Evolutionary conservation across 2,888 invertebrate species (phyloP).

Genomic region (Drosophila pseudotalamancana): DNA sequence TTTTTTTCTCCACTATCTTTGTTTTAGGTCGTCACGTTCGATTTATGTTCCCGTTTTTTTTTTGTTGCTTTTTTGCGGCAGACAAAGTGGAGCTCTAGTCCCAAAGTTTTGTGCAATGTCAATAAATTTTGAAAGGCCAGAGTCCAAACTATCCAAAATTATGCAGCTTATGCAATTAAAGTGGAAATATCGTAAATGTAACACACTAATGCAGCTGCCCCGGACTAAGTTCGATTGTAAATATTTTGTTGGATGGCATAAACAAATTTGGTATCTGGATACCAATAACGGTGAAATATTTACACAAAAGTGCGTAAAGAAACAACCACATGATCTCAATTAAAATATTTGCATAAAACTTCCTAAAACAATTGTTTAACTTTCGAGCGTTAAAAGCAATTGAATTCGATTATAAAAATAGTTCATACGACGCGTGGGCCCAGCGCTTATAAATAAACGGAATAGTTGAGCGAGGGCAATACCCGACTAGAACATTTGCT

Average conservation of each 20-base stretch:
- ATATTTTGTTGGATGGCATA: constrained; percentile 33
- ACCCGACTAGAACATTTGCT: neutral
- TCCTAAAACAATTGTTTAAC: neutral
- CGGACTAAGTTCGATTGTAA: constrained; percentile 28
- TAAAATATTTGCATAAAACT: constrained; percentile 69
- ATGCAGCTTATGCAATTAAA: constrained; percentile 1
- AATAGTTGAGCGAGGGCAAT: neutral
- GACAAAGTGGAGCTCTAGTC: neutral
- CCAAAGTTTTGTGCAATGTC: neutral
- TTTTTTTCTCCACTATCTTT: too few species aligned
- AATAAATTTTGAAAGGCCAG: neutral
- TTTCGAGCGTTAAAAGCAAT: constrained; percentile 52
- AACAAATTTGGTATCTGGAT: constrained; percentile 28
- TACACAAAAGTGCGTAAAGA: constrained; percentile 29
- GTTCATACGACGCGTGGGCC: constrained; percentile 42
- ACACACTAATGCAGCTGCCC: constrained; percentile 9
- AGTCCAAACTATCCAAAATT: neutral
- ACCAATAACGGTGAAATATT: constrained; percentile 48
- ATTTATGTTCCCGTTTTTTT: neutral
- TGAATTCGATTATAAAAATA: constrained; percentile 62
- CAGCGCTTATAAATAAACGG: constrained; percentile 12
- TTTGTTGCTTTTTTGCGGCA: neutral
- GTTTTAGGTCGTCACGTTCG: neutral
- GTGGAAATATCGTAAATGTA: constrained; percentile 8
- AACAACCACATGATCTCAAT: constrained; percentile 67